Percentiles rank a stretch among this genome's conserved stretches.
These are phyloP conservation scores for Oncorhynchus keta DNA, from an alignment of 2,113 vertebrate genomes.

Conservation along the genomic window DNA sequence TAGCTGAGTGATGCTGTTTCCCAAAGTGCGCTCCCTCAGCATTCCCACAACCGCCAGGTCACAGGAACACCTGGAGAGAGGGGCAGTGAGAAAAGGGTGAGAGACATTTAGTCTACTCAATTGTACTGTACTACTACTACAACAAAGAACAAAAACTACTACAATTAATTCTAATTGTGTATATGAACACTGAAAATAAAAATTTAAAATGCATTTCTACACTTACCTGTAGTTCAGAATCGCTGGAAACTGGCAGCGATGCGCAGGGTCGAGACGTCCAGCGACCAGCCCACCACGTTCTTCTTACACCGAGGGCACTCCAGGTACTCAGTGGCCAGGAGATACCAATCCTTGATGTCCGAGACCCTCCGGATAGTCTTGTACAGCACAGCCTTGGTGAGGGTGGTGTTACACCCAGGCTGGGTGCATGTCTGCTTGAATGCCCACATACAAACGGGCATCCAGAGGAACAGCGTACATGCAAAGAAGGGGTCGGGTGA, in stretches of 20 bases:
- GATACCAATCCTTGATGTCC: conserved; percentile 10
- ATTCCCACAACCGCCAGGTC: background rate
- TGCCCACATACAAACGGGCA: background rate
- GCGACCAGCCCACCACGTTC: background rate
- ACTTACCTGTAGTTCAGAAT: background rate
- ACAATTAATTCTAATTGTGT: no score
- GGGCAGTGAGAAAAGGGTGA: background rate
- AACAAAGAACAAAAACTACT: no score
- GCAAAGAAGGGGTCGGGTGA: background rate
- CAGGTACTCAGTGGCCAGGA: conserved; percentile 22
- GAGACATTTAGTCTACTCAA: no score
- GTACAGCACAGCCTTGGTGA: background rate
- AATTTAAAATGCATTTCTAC: no score
- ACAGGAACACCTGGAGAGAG: background rate
- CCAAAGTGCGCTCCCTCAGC: background rate
- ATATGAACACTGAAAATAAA: no score
- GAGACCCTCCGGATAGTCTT: conserved; percentile 25
- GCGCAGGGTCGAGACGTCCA: background rate
- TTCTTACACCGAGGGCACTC: background rate
- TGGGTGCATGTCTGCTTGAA: background rate
- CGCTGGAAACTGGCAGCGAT: background rate
- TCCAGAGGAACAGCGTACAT: conserved; percentile 9
- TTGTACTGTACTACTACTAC: no score
- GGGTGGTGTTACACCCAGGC: background rate
- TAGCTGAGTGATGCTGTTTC: background rate